Evolutionary conservation across 2,113 vertebrate species (phyloP), one percentile per base, ranked within the genome.

Genomic region (Macquaria australasica): DNA sequence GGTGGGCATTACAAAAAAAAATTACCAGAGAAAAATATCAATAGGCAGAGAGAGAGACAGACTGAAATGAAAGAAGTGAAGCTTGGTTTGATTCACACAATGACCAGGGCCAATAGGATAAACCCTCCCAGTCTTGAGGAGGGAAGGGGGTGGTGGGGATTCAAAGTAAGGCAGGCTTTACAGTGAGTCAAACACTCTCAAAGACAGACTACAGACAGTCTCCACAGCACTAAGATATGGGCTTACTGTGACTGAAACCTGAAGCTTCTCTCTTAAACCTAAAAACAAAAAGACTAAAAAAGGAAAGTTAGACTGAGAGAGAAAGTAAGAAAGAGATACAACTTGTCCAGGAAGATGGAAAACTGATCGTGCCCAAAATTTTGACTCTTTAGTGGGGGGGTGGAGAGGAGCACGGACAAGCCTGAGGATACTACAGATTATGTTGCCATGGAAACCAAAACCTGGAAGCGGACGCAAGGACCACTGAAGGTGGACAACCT

Each of bases 101-200:
- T 79, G 94, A 92, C 87, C 87, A 62, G 95, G 96, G 93, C 96
- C 97, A 97, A 97, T 96, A 92, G 96, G 96, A 92, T 94, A 95
- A 89, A 93, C 89, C 93, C 87, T 92, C 96, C 96, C 93, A 89
- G 94, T 91, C 94, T 91, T 92, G 92, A 93, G 84, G 94, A 89
- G 82, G 90, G 94, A 95, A 81, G 95, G 93, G 92, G 94, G 94
- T 88, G 87, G 93, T 82, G 71, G 91, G 94, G 85, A 90, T 89
- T 92, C 92, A 91, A 88, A 93, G 67, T 91, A 82, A 95, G 91
- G 91, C 91, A 93, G 91, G 82, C 88, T 87, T 89, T 88, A 86
- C 89, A 82, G 81, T 91, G 86, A 91, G 81, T 87, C 87, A 67
- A 86, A 86, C 91, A 73, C 83, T 87, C 81, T 86, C 88, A 87